Evolutionary conservation across 2,113 vertebrate species (phyloP).

Genomic region (Oreochromis aureus): DNA sequence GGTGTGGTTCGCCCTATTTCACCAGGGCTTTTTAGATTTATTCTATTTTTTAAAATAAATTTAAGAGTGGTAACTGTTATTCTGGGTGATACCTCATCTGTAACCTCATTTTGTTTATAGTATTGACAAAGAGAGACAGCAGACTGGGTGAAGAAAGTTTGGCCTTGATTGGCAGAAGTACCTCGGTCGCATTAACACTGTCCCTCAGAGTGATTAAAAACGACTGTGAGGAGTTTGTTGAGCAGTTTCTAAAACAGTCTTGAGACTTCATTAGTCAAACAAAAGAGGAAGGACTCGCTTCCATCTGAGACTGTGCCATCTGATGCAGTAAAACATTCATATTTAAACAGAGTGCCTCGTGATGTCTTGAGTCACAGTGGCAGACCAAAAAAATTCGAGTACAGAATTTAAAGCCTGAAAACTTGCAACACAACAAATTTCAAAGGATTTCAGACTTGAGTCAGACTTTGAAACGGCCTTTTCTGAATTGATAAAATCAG

Average conservation of each 20-base stretch:
- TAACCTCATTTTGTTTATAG: not conserved
- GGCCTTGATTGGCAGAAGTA: not conserved
- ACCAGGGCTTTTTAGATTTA: not conserved
- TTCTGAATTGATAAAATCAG: not conserved
- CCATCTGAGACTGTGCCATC: not conserved
- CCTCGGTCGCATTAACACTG: not conserved
- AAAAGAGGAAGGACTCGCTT: not conserved
- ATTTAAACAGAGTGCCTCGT: not conserved
- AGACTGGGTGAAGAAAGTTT: not conserved
- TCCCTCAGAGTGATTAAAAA: not conserved
- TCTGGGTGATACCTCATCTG: not conserved
- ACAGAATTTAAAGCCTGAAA: not conserved
- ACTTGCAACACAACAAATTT: not conserved
- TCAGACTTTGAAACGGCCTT: not conserved
- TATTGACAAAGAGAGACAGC: not conserved
- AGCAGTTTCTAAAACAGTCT: not conserved
- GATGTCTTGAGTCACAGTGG: not conserved
- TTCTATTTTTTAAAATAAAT: fast-evolving
- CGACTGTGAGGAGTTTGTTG: not conserved
- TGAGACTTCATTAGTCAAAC: not conserved
- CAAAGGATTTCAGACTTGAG: not conserved
- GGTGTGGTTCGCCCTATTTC: not conserved
- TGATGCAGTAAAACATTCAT: not conserved
- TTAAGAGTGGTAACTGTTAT: not conserved
- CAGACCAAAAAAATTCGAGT: not conserved